A percentile compares a stretch with the other conserved stretches of the same genome.
Evolutionary conservation across 2,113 vertebrate genomes (phyloP).

Genomic region (Octodon degus): DNA sequence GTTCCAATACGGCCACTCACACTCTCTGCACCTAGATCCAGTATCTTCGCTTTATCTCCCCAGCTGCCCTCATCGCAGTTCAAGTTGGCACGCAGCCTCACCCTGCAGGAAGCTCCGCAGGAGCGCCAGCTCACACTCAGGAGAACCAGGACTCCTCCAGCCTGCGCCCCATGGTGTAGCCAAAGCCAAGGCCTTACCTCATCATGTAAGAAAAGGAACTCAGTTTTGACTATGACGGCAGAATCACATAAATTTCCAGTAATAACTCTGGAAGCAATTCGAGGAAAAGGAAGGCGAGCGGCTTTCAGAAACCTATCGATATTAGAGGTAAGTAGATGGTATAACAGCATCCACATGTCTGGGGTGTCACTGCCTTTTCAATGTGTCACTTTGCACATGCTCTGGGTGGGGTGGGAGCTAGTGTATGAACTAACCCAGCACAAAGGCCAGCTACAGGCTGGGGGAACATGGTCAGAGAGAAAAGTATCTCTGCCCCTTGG

Average conservation of each 20-base stretch:
- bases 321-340: background rate
- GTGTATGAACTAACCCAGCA: background rate
- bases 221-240: background rate
- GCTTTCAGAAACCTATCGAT: background rate
- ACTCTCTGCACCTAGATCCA: background rate
- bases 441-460: background rate
- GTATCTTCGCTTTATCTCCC: background rate
- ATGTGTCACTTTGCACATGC: background rate
- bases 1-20: background rate
- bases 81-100: background rate
- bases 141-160: background rate
- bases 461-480: background rate
- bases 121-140: background rate
- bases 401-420: no score
- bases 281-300: background rate
- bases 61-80: background rate
- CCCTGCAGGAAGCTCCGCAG: background rate
- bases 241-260: background rate
- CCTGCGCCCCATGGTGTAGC: background rate
- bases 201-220: background rate
- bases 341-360: background rate
- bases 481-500: background rate
- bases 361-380: background rate
- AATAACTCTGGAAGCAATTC: background rate
- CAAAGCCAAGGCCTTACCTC: constrained; percentile 12